Conservation (phyloP, 2,888 invertebrate genomes). For the Athalia circularis region DNA sequence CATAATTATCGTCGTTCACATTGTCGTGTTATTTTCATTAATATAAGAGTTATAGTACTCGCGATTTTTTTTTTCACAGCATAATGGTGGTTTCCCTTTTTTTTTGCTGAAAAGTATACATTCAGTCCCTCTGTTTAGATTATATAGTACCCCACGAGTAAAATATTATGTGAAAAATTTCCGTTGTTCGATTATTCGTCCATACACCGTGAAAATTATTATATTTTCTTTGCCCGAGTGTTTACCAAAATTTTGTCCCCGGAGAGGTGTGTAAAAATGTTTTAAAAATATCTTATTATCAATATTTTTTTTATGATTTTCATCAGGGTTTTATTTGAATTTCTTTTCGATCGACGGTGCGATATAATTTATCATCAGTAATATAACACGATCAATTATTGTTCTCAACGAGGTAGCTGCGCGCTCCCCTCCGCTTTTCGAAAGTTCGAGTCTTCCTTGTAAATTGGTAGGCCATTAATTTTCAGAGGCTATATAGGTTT, state of each 20-base stretch:
- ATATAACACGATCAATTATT: slow-evolving; percentile 34
- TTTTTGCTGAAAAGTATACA: neutral
- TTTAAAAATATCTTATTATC: no score
- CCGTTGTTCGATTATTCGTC: no score
- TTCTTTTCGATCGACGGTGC: neutral
- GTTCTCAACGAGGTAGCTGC: slow-evolving; percentile 17
- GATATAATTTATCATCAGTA: slow-evolving; percentile 20
- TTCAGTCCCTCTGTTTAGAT: neutral
- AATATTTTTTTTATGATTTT: neutral
- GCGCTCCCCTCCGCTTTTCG: neutral
- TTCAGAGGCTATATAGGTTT: slow-evolving; percentile 18
- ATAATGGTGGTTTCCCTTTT: neutral
- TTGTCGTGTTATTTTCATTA: no score
- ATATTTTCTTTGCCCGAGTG: no score
- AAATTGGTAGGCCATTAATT: slow-evolving; percentile 36
- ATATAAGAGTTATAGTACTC: neutral
- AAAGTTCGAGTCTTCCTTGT: slow-evolving; percentile 19
- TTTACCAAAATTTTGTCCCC: no score
- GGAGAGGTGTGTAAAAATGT: no score
- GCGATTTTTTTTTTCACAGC: neutral
- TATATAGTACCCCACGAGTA: neutral
- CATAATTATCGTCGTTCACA: no score
- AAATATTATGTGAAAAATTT: no score
- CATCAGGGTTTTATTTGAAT: neutral
- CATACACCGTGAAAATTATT: no score